Percentiles rank a stretch among this genome's conserved stretches.
Evolutionary conservation across 2,888 invertebrate genomes (phyloP).

Genomic region (Lumbricus terrestris): DNA sequence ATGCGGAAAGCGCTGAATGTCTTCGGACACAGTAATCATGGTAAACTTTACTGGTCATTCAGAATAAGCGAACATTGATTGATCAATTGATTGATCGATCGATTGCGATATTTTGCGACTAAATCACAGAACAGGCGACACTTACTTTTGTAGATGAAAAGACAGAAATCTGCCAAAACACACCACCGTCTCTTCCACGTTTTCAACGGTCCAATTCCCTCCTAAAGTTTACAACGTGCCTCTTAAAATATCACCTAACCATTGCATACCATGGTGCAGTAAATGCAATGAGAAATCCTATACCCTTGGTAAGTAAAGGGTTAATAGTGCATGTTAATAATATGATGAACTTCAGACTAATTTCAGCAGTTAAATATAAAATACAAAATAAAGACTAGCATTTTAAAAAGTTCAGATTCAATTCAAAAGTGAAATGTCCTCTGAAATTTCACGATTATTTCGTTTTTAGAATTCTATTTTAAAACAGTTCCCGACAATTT

Average conservation of each 20-base stretch:
- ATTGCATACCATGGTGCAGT: too few relatives aligned
- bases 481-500: background rate
- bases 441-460: background rate
- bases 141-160: constrained; percentile 88
- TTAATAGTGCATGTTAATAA: background rate
- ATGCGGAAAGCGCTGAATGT: background rate
- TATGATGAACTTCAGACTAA: background rate
- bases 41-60: too few relatives aligned
- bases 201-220: constrained; percentile 65
- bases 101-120: background rate
- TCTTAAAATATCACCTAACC: background rate
- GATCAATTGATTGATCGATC: too few relatives aligned
- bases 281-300: too few relatives aligned
- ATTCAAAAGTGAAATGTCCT: background rate
- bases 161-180: constrained; percentile 86
- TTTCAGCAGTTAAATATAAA: background rate
- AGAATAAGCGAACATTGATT: too few relatives aligned
- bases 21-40: background rate
- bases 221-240: background rate
- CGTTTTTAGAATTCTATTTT: too few relatives aligned
- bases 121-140: background rate
- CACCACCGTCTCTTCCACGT: constrained; percentile 94
- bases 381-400: background rate
- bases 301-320: too few relatives aligned
- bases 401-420: background rate